Percentiles rank a stretch among this genome's conserved stretches.
Evolutionary conservation across 2,888 invertebrate species (phyloP).

Genomic region (Anticlea derivata): DNA sequence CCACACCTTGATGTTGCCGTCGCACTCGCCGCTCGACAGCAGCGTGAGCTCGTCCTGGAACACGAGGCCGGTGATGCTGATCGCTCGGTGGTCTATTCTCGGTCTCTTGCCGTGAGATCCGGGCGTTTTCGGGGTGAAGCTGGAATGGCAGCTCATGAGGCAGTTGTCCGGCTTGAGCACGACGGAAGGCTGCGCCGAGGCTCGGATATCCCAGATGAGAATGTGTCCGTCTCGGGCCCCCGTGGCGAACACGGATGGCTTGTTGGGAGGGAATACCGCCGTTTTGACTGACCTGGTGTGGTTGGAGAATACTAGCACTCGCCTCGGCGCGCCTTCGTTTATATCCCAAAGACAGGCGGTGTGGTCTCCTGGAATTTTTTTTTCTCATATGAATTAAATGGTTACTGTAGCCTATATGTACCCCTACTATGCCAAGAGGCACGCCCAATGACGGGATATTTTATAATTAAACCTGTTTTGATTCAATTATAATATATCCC

Average conservation of each 20-base stretch:
- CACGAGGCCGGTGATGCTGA: conserved; percentile 92
- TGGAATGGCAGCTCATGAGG: conserved; percentile 87
- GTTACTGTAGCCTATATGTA: too few relatives aligned
- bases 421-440: too few relatives aligned
- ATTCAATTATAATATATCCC: too few relatives aligned
- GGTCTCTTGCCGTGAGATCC: conserved; percentile 77
- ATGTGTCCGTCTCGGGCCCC: conserved; percentile 95
- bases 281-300: conserved; percentile 94
- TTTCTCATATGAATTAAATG: too few relatives aligned
- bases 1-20: conserved; percentile 94
- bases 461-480: too few relatives aligned
- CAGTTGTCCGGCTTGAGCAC: conserved; percentile 87
- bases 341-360: conserved; percentile 92
- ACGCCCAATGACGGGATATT: too few relatives aligned
- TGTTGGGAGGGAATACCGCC: conserved; percentile 88
- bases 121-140: conserved; percentile 75
- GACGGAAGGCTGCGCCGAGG: conserved; percentile 60
- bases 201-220: conserved; percentile 90
- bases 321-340: conserved; percentile 71
- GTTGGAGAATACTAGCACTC: conserved; percentile 86
- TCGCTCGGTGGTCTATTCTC: conserved; percentile 81
- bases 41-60: conserved; percentile 92
- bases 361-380: conserved; percentile 88
- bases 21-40: conserved; percentile 93
- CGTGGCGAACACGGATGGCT: conserved; percentile 91